These are phyloP conservation scores for Pseudomugil gertrudae DNA, from an alignment of 2,797 vertebrate genomes.

Conservation along the genomic window DNA sequence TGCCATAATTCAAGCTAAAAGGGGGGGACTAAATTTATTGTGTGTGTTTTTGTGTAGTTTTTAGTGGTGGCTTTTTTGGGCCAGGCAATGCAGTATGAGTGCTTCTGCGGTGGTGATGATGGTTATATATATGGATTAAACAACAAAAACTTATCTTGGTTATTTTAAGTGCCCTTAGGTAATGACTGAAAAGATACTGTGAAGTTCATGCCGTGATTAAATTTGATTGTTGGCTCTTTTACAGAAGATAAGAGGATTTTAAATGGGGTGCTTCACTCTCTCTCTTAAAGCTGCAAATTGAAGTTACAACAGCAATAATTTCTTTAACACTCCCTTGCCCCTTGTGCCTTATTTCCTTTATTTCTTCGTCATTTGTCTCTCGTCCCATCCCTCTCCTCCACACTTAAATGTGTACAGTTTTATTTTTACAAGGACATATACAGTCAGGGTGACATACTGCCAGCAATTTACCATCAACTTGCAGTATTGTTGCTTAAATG, in stretches of 20 bases:
- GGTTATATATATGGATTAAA: slow-evolving; percentile 5
- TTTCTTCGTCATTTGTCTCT: slow-evolving; percentile 50
- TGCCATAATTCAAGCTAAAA: too few species aligned
- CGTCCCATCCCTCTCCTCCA: slow-evolving; percentile 43
- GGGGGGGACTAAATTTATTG: too few species aligned
- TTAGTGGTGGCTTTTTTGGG: background rate
- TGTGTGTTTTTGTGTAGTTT: background rate
- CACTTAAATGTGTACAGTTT: slow-evolving; percentile 54
- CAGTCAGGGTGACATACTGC: slow-evolving; percentile 61
- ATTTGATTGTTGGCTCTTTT: slow-evolving; percentile 7
- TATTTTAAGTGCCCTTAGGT: background rate
- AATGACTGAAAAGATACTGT: background rate
- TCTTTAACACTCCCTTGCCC: background rate
- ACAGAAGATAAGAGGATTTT: slow-evolving; percentile 9
- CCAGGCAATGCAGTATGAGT: background rate
- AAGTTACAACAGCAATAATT: slow-evolving; percentile 29
- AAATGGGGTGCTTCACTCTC: slow-evolving; percentile 11
- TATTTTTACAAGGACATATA: slow-evolving; percentile 78
- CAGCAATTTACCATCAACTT: slow-evolving; percentile 52
- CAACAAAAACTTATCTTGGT: background rate
- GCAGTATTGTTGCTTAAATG: slow-evolving; percentile 44
- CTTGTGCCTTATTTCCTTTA: slow-evolving; percentile 7
- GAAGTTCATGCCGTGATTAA: slow-evolving; percentile 3
- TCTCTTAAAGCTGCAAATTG: slow-evolving; percentile 20
- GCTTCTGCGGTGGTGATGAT: background rate